Evolutionary conservation across 2,888 invertebrate genomes (phyloP).

Genomic region (Apamea crenata): DNA sequence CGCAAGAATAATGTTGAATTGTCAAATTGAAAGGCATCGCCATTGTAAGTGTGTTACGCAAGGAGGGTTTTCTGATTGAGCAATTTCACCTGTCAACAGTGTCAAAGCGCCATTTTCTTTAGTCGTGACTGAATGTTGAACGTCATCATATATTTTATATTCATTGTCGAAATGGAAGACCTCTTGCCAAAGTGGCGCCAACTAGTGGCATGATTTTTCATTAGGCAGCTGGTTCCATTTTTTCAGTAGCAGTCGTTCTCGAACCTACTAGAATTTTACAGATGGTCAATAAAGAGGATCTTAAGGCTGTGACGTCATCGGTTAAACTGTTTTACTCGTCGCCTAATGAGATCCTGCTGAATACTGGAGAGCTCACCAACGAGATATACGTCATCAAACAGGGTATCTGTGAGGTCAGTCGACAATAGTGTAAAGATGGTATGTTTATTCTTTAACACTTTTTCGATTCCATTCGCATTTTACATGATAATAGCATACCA

Average conservation of each 20-base stretch:
- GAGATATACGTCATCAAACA: conserved; percentile 84
- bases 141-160: background rate
- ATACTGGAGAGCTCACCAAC: conserved; percentile 83
- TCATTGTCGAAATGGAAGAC: background rate
- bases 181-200: background rate
- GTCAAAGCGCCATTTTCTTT: background rate
- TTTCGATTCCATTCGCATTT: background rate
- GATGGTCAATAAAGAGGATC: conserved; percentile 79
- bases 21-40: no score
- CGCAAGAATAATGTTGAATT: no score
- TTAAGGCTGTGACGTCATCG: conserved; percentile 77
- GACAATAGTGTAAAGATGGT: background rate
- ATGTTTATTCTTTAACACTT: background rate
- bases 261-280: conserved; percentile 54
- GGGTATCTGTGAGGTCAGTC: conserved; percentile 82
- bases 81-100: background rate
- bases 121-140: no score
- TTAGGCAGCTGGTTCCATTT: background rate
- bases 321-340: conserved; percentile 81
- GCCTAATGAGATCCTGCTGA: conserved; percentile 83
- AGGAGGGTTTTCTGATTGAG: background rate
- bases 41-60: background rate
- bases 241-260: background rate
- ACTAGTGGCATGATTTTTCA: background rate
- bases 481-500: background rate